Conservation (phyloP, 2,888 invertebrate genomes). For the Drosophila percnosoma region DNA sequence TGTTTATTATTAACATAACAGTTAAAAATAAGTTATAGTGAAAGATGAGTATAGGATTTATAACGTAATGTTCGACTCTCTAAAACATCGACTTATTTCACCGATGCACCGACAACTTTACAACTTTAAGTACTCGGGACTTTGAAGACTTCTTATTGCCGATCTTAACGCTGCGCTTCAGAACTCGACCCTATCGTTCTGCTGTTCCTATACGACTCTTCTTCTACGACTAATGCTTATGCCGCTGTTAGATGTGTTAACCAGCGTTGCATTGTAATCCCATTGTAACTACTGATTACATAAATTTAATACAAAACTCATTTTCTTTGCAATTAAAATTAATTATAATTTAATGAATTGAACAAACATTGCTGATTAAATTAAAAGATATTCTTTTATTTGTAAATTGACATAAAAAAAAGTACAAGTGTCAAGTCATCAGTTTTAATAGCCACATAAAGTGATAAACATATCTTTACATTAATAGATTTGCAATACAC, state of each 20-base stretch:
- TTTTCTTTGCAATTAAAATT: not conserved
- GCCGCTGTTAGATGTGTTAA: not conserved
- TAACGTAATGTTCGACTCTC: too few relatives aligned
- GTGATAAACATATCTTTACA: not conserved
- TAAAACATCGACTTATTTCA: too few relatives aligned
- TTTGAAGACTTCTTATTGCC: too few relatives aligned
- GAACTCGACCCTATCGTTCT: too few relatives aligned
- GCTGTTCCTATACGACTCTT: too few relatives aligned
- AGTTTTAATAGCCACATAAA: not conserved
- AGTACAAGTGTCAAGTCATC: not conserved
- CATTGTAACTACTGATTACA: not conserved
- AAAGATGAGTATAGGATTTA: not conserved
- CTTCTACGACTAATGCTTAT: not conserved
- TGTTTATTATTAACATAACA: not conserved
- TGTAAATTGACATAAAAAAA: not conserved
- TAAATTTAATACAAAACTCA: not conserved
- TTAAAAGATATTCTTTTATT: not conserved
- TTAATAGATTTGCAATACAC: conserved; percentile 1
- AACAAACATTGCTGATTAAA: not conserved
- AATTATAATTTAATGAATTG: not conserved
- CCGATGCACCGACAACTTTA: too few relatives aligned
- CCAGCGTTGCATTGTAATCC: too few relatives aligned
- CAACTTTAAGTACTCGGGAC: too few relatives aligned
- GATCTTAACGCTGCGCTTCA: too few relatives aligned
- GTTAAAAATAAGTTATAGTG: not conserved